phyloP scores from a whole-genome alignment of 2,797 vertebrate species.

The Rallus crepitans region DNA sequence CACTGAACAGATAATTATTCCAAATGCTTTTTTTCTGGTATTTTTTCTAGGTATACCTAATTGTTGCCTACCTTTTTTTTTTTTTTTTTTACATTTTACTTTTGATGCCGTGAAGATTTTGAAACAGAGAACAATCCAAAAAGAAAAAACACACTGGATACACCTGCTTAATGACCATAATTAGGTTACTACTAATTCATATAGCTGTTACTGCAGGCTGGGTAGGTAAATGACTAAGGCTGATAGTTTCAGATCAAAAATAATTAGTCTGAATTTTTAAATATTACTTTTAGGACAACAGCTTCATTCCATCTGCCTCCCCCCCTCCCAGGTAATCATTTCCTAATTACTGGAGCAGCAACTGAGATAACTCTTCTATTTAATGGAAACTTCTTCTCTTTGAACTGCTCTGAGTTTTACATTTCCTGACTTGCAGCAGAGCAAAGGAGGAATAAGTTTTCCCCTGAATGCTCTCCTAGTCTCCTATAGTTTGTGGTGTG shows the following conservation, averaged over 20 bases:
- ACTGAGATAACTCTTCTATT: neutral
- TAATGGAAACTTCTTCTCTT: neutral
- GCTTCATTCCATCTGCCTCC: neutral
- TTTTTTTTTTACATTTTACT: conserved; percentile 61
- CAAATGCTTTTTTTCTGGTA: conserved; percentile 26
- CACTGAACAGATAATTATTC: conserved; percentile 75
- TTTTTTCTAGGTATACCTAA: conserved; percentile 56
- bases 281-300: neutral
- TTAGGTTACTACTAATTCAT: conserved; percentile 70
- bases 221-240: neutral
- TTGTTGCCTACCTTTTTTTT: conserved; percentile 29
- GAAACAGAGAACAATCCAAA: neutral
- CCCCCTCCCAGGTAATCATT: neutral
- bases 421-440: neutral
- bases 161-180: conserved; percentile 64
- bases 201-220: conserved; percentile 3
- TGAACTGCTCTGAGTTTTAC: neutral
- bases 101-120: conserved; percentile 55
- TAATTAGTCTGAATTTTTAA: conserved; percentile 40
- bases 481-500: neutral
- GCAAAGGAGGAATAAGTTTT: neutral
- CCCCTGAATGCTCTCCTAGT: neutral
- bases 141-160: neutral
- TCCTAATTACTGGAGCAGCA: neutral
- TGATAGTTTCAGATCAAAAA: neutral